Conservation (phyloP, 1,140 invertebrate species). For the Hylaeus anthracinus region DNA sequence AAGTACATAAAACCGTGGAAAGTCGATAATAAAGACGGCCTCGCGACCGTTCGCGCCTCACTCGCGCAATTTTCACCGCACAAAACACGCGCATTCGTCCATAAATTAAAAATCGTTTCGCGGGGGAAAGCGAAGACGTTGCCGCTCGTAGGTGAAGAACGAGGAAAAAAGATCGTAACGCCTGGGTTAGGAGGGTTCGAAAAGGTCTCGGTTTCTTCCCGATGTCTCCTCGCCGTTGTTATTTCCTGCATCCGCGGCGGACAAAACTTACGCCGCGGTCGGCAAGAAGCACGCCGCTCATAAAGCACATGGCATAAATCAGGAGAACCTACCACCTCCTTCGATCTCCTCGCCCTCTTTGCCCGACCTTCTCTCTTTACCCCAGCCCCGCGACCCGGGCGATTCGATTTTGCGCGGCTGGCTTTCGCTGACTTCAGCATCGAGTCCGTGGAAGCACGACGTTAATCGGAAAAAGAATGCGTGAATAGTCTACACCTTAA, state of each 20-base stretch:
- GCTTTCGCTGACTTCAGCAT: constrained; percentile 67
- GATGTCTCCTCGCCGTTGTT: constrained; percentile 12
- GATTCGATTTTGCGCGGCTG: constrained; percentile 61
- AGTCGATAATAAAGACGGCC: no score
- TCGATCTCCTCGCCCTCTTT: constrained; percentile 56
- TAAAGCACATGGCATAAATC: constrained; percentile 74
- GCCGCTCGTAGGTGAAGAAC: constrained; percentile 9
- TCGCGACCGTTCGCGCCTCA: no score
- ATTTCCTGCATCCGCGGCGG: constrained; percentile 48
- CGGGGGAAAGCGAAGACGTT: constrained; percentile 25
- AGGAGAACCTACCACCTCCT: constrained; percentile 63
- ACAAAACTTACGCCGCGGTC: constrained; percentile 66
- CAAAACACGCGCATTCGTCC: no score
- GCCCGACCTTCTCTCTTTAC: constrained; percentile 30
- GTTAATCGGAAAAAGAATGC: constrained; percentile 58
- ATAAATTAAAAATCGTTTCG: constrained; percentile 19
- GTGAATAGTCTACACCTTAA: no score
- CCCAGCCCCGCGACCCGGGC: constrained; percentile 22
- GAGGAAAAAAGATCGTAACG: background rate
- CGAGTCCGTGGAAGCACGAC: constrained; percentile 63
- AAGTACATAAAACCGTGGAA: no score
- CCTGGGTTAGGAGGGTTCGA: background rate
- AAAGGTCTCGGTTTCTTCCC: constrained; percentile 16
- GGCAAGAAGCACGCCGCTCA: constrained; percentile 67
- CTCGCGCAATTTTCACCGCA: no score